Percentiles rank a stretch among this genome's conserved stretches.
Conservation (phyloP, 1,140 invertebrate genomes). For the Cataglyphis hispanica region DNA sequence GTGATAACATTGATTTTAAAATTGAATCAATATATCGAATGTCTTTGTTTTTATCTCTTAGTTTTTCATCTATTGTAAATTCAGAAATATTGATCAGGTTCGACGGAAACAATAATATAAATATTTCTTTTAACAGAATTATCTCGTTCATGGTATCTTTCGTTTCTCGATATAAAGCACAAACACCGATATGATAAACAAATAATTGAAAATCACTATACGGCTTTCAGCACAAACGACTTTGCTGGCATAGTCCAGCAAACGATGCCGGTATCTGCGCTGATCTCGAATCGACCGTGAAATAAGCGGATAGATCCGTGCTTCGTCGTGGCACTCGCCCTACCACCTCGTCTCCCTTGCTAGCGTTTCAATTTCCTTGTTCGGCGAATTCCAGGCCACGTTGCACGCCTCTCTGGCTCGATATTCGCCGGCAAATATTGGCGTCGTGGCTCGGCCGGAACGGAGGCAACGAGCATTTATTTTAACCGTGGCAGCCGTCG, state of each 20-base stretch:
- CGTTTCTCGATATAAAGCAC: neutral
- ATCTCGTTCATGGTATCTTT: neutral
- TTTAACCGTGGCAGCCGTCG: conserved; percentile 45
- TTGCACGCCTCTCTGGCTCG: conserved; percentile 42
- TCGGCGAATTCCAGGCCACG: conserved; percentile 55
- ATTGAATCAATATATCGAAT: neutral
- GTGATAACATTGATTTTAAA: neutral
- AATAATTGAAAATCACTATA: neutral
- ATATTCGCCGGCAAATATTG: conserved; percentile 73
- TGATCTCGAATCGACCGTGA: conserved; percentile 48
- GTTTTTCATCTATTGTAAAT: no score
- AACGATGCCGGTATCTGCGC: conserved; percentile 19
- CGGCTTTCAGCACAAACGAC: conserved; percentile 2
- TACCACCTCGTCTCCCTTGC: neutral
- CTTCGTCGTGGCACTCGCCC: neutral
- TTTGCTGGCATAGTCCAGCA: conserved; percentile 3
- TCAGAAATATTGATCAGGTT: no score
- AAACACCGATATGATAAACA: conserved; percentile 17
- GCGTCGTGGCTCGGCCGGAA: conserved; percentile 23
- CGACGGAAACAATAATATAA: neutral
- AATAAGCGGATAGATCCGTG: conserved; percentile 35
- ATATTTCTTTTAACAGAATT: neutral
- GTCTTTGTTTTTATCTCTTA: neutral
- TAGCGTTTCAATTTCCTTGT: conserved; percentile 70
- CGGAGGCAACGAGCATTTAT: conserved; percentile 33